Evolutionary conservation across 2,888 invertebrate species (phyloP).

Genomic region (Camponotus fellah): DNA sequence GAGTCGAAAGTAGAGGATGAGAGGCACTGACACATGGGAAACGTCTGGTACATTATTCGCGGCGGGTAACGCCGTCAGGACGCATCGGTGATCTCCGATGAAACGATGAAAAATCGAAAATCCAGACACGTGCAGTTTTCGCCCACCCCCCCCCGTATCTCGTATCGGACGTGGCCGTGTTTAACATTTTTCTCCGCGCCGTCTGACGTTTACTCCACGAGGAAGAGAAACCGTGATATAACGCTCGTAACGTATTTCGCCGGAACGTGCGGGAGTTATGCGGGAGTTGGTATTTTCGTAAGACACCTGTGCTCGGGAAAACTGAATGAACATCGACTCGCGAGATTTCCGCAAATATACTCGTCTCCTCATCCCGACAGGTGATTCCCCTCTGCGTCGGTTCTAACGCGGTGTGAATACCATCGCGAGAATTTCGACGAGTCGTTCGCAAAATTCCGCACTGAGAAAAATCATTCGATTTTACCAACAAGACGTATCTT

Average conservation of each 20-base stretch:
- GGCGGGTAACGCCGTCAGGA: constrained; percentile 53
- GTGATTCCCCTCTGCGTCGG: not conserved
- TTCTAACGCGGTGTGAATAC: constrained; percentile 1
- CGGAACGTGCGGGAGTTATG: not conserved
- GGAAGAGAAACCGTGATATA: not conserved
- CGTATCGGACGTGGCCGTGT: constrained; percentile 26
- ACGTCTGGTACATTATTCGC: constrained; percentile 70
- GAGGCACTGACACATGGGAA: constrained; percentile 44
- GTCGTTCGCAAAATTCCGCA: not conserved
- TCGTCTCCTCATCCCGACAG: not conserved
- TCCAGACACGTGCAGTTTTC: constrained; percentile 57
- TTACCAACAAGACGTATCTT: no score
- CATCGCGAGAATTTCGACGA: not conserved
- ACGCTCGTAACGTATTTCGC: not conserved
- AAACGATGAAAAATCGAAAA: constrained; percentile 66
- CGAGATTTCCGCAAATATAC: constrained; percentile 41
- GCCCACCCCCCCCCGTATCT: constrained; percentile 36
- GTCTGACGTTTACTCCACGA: constrained; percentile 7
- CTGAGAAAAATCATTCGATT: no score
- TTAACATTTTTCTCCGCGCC: constrained; percentile 37
- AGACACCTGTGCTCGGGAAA: constrained; percentile 35
- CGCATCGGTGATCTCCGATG: constrained; percentile 59
- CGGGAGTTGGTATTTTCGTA: constrained; percentile 25
- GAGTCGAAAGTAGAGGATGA: constrained; percentile 26
- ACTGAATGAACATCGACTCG: constrained; percentile 22